Evolutionary conservation across 2,113 vertebrate species (phyloP), one percentile per base, ranked within the genome.

Genomic region (Tylochromis polylepis): DNA sequence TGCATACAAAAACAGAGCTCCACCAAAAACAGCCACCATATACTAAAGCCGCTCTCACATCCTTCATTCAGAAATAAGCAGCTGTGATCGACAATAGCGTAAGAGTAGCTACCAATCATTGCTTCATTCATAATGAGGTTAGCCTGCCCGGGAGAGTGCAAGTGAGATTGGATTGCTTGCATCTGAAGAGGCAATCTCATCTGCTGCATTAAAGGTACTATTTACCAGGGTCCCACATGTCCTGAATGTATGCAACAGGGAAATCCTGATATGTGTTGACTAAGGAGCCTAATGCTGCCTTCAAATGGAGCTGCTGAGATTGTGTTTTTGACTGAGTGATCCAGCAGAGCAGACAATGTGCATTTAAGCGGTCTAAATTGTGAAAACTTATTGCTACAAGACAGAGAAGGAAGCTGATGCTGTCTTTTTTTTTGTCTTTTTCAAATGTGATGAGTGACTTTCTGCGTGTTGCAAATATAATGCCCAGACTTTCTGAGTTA

Each of bases 141-240:
- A 86, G 79, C 70, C 87, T 77, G 88, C 85, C n/a, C 20, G 8
- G 46, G 90, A 92, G 84, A 90, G 27, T 16, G 58, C 59, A 56
- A 72, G 53, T 20, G 49, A 90, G 90, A 94, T 88, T 91, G 88
- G 92, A 92, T 81, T 86, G 85, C 90, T 85, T 90, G 81, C 85
- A 89, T 91, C 84, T 88, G 38, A 86, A 88, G 86, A 91, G 86
- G 87, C 86, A 93, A 94, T 93, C 87, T 95, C 90, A 93, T 93
- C 93, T 89, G 51, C 89, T 58, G 92, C 84, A 79, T 87, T 56
- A 79, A 87, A 87, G 70, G 82, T 80, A 41, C 79, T 16, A 84
- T 89, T 89, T 90, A 90, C 80, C 70, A 14, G 86, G 84, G 89
- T 80, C 79, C 83, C 57, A 27, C 51, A 84, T 82, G 70, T 78